These are phyloP conservation scores for Drosophila sproati DNA, from an alignment of 1,140 invertebrate genomes.

Conservation along the genomic window DNA sequence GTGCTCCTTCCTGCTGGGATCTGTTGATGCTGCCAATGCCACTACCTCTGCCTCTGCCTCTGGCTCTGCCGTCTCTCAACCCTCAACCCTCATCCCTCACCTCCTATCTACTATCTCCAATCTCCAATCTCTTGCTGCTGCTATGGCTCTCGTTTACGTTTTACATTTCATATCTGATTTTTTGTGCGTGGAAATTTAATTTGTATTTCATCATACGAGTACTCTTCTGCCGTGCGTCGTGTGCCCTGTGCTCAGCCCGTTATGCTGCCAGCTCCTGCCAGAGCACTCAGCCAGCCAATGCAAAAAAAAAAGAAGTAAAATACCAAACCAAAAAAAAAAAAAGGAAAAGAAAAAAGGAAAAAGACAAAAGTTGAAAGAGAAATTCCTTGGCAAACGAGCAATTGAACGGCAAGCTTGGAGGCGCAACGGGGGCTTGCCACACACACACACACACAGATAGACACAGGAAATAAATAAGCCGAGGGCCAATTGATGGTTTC, in stretches of 20 bases:
- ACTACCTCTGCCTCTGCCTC: background rate
- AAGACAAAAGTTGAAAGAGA: constrained; percentile 58
- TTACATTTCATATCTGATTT: constrained; percentile 82
- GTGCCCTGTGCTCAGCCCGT: constrained; percentile 20
- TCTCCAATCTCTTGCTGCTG: background rate
- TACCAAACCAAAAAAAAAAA: constrained; percentile 8
- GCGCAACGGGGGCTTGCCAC: background rate
- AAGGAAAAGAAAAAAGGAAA: constrained; percentile 35
- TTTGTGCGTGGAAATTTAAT: constrained; percentile 76
- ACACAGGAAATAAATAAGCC: constrained; percentile 3
- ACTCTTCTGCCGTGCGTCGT: constrained; percentile 48
- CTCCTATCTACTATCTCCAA: constrained; percentile 6
- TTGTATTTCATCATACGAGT: constrained; percentile 78
- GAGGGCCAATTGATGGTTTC: constrained; percentile 8
- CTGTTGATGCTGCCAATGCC: background rate
- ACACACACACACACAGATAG: background rate
- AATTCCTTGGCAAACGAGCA: constrained; percentile 66
- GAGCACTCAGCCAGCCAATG: background rate
- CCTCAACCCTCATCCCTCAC: background rate
- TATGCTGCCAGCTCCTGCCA: constrained; percentile 15
- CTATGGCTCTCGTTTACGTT: constrained; percentile 46
- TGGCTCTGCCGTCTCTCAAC: too few relatives aligned
- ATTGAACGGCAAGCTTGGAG: constrained; percentile 49
- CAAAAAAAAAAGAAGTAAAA: background rate
- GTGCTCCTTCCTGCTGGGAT: background rate